Base-by-base conservation (phyloP, 2,113 vertebrate species). In the Gavialis gangeticus region DNA sequence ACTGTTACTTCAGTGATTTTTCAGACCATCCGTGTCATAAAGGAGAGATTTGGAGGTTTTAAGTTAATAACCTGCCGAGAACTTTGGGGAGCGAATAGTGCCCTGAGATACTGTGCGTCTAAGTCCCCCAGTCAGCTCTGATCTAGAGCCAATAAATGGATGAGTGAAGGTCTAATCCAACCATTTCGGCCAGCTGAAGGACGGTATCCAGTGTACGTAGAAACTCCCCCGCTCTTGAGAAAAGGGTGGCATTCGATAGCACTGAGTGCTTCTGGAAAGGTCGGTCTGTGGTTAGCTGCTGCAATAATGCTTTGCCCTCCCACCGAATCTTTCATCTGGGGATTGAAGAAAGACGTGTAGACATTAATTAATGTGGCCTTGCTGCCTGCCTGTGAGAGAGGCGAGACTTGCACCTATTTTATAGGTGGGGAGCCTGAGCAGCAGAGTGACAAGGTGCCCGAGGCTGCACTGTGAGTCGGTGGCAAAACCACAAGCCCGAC, bases 131-230 rank as follows among this genome's bases (percentile, higher is more conserved):
- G 79, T 95, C 83, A 85, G 11, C 71, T 77, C 73, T 62, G 55
- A 93, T 92, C 80, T 66, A 76, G 67, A 93, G 85, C 73, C 91
- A 89, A 94, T 82, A 89, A 91, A 82, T 59, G 80, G 85, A 71
- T 90, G 85, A 89, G 89, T 91, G 92, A 83, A 92, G 85, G 58
- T 66, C 58, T 89, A 95, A 94, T 94, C 88, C 73, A 58, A 84
- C 73, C 86, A 89, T 89, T 82, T 93, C 62, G 75, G 1, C 58
- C 83, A 87, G 85, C 83, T 59, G 19, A 75, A 86, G 55, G 82
- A 55, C 22, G 46, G 54, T n/a, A 3, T 81, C 84, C 28, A 82
- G 59, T 80, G 89, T 79, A 91, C 85, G 80, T 83, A 94, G 80
- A 71, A 77, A 77, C 79, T 77, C 55, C 17, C 66, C 75, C 67